These are phyloP conservation scores for Cotesia typhae DNA, from an alignment of 1,140 invertebrate species.

Conservation along the genomic window DNA sequence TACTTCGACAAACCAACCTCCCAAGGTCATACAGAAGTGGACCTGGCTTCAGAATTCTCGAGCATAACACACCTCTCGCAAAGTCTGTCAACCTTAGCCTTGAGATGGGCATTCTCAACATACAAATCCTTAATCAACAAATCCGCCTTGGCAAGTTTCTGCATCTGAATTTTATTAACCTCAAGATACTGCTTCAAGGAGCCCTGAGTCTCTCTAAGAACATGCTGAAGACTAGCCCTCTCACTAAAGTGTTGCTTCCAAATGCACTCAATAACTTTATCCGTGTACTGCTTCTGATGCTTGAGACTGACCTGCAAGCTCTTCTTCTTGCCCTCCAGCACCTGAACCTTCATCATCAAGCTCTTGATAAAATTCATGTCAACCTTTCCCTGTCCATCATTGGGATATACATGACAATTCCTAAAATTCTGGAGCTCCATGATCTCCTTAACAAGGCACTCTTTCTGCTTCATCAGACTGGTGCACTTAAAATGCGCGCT, in stretches of 20 bases:
- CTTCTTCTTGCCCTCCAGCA: slow-evolving; percentile 71
- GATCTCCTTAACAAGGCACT: slow-evolving; percentile 64
- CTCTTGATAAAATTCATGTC: slow-evolving; percentile 62
- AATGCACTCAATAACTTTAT: slow-evolving; percentile 73
- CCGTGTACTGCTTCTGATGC: slow-evolving; percentile 72
- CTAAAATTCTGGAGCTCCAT: slow-evolving; percentile 60
- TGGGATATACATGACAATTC: slow-evolving; percentile 42
- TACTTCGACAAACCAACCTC: slow-evolving; percentile 4
- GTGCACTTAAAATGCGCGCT: slow-evolving; percentile 61
- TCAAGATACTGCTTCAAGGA: slow-evolving; percentile 73
- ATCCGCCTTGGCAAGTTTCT: slow-evolving; percentile 76
- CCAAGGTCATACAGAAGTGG: slow-evolving; percentile 61
- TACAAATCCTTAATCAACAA: slow-evolving; percentile 80
- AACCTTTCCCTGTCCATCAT: slow-evolving; percentile 48
- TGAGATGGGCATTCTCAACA: slow-evolving; percentile 80
- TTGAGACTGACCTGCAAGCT: slow-evolving; percentile 71
- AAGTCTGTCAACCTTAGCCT: slow-evolving; percentile 71
- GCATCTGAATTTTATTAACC: slow-evolving; percentile 60
- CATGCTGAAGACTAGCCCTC: slow-evolving; percentile 68
- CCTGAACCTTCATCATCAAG: slow-evolving; percentile 62
- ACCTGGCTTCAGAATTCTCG: slow-evolving; percentile 61
- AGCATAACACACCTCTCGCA: slow-evolving; percentile 70
- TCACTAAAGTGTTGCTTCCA: slow-evolving; percentile 73
- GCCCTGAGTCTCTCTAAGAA: slow-evolving; percentile 69
- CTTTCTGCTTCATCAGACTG: slow-evolving; percentile 61